phyloP scores from a whole-genome alignment of 2,797 vertebrate species.

The Oreortyx pictus region DNA sequence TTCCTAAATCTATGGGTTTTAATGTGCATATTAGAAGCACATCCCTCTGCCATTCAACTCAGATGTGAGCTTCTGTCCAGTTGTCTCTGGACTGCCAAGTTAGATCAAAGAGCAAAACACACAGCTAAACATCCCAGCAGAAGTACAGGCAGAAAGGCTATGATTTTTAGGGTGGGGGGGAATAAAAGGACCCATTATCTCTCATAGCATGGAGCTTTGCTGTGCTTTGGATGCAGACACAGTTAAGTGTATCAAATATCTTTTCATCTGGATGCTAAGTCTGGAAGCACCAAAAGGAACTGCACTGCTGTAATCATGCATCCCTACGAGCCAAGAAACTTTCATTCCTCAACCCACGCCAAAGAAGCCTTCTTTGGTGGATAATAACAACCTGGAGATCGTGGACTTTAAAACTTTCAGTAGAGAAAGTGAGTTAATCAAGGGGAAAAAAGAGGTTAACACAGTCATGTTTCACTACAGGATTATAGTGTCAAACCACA shows the following conservation, averaged over 20 bases:
- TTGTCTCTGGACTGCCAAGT: background rate
- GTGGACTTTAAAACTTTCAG: background rate
- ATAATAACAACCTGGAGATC: constrained; percentile 23
- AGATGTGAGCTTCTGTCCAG: background rate
- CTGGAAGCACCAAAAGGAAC: background rate
- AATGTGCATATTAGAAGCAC: background rate
- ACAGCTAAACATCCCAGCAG: background rate
- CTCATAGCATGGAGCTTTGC: background rate
- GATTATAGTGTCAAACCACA: constrained; percentile 28
- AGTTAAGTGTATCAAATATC: background rate
- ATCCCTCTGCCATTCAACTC: background rate
- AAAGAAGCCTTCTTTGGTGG: constrained; percentile 27
- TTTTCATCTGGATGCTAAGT: background rate
- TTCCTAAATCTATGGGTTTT: background rate
- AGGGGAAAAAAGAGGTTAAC: background rate
- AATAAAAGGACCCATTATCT: background rate
- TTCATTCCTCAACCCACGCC: background rate
- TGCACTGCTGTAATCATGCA: background rate
- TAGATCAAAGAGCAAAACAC: background rate
- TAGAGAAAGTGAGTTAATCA: background rate
- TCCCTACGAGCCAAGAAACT: background rate
- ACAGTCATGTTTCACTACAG: constrained; percentile 13
- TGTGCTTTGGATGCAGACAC: background rate
- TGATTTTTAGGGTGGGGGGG: background rate
- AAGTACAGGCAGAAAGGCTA: background rate